These are phyloP conservation scores for Pseudoatta argentina DNA, from an alignment of 1,140 invertebrate species.

Conservation along the genomic window DNA sequence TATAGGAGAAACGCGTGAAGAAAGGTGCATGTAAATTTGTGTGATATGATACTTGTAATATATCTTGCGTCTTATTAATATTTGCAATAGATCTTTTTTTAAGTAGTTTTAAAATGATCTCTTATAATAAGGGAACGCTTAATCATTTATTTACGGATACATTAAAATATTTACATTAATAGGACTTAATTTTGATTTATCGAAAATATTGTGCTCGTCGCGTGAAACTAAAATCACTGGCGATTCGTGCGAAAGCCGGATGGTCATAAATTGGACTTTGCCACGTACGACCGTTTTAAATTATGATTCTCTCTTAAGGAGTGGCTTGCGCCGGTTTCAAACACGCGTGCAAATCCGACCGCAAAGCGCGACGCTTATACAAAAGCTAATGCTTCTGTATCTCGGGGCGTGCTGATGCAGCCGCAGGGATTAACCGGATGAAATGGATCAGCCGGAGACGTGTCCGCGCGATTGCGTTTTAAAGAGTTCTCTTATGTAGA, in stretches of 20 bases:
- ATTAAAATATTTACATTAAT: not conserved
- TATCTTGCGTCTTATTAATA: not conserved
- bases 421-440: conserved; percentile 45
- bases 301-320: conserved; percentile 29
- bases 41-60: not conserved
- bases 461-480: conserved; percentile 55
- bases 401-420: conserved; percentile 48
- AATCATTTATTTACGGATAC: not conserved
- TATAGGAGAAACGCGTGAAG: not conserved
- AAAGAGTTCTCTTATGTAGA: conserved; percentile 58
- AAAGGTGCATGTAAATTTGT: not conserved
- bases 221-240: not conserved
- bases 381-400: conserved; percentile 52
- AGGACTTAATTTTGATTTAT: conserved; percentile 35
- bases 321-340: conserved; percentile 28
- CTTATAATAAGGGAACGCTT: not conserved
- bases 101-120: not conserved
- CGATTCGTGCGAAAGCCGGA: not conserved
- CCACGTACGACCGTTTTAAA: conserved; percentile 43
- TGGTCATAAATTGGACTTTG: conserved; percentile 51
- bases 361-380: conserved; percentile 35
- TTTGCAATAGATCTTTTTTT: not conserved
- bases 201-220: conserved; percentile 8
- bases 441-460: conserved; percentile 50
- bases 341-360: conserved; percentile 44